Evolutionary conservation across 2,113 vertebrate genomes (phyloP), one percentile per base, ranked within the genome.

Genomic region (Paradoxurus hermaphroditus): DNA sequence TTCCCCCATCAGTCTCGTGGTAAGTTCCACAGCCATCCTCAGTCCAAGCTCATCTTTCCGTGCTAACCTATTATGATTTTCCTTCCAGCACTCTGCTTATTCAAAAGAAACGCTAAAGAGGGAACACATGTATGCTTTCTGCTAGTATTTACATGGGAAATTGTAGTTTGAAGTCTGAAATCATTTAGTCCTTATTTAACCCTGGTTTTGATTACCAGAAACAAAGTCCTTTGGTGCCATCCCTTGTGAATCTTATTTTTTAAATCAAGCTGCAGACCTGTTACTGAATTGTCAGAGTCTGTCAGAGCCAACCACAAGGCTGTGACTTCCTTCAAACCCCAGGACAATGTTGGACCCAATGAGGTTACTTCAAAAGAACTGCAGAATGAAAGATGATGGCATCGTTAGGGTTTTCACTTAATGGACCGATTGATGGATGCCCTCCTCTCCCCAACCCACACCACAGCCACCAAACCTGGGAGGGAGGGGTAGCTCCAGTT

Each of bases 201-300:
- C 56, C 65, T 36, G 11, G 18, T 78, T 92, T 97, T 46, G 44
- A 63, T 89, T 86, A 85, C 72, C 93, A 44, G 41, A 96, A 84
- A 63, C 41, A 86, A 75, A 94, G 34, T 79, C 27, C 34, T 90
- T 68, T 59, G 36, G 34, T 83, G 29, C 70, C 46, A 62, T 84
- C 59, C 68, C 70, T 78, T 27, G 12, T 65, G 49, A 85, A 81
- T 92, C 73, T 82, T 68, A 21, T 62, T 70, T 88, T 82, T 86
- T 86, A 78, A 93, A 27, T 41, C 87, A 31, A 94, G 14, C 36
- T 82, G n/a, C 44, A 95, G 59, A 92, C 29, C 44, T 75, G 1
- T 73, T 70, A 56, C 78, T 68, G 95, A 88, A 95, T 95, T 91
- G 34, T 53, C 90, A 94, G 49, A 36, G 34, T 92, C 25, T 56